Base-by-base conservation (phyloP, 2,888 invertebrate species). In the Psylliodes chrysocephalus region DNA sequence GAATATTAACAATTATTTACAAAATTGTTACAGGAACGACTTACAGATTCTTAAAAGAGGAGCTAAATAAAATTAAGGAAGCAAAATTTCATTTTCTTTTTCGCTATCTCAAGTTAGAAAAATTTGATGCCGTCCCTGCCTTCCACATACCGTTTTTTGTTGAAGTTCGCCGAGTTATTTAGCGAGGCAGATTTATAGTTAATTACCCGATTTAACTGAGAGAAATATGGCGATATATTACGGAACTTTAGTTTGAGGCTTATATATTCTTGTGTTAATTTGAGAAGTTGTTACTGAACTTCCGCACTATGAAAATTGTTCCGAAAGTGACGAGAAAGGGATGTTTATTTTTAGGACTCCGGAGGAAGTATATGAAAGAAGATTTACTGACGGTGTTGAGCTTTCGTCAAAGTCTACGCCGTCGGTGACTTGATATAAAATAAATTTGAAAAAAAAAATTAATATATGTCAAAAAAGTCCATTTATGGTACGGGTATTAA, bases 231-330 rank as follows among this genome's bases (percentile, higher is more conserved):
- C 25, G 40, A 54, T 54, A 54, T 42, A 54, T 54, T 54, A 28
- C 10, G 6, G 30, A 54, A 54, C 25, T 54, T 54, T 54, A 22
- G 42, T 28, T 42, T 35, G 15, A 54, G 25, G 54, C 54, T 54
- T 42, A 42, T 42, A 54, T 54, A 54, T 42, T 42, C 54, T 42
- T 10, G 54, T 54, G 54, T 54, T 54, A 54, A 54, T 42, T 54
- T 42, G 42, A 22, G 42, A 54, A 54, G 14, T 54, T 54, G 17
- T n/a, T 35, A 33, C 5, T 53, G 6, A 53, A 53, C 52, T 53
- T 53, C 33, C 38, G 22, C 14, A 15, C n/a, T 18, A 17, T 17
- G 51, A 17, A 12, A 17, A 51, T 51, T 51, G 33, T 51, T 51
- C 51, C 33, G 17, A 53, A 53, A 53, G 35, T 53, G 38, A 38